These are phyloP conservation scores for Nilaparvata lugens DNA, from an alignment of 1,140 invertebrate genomes.

Conservation along the genomic window DNA sequence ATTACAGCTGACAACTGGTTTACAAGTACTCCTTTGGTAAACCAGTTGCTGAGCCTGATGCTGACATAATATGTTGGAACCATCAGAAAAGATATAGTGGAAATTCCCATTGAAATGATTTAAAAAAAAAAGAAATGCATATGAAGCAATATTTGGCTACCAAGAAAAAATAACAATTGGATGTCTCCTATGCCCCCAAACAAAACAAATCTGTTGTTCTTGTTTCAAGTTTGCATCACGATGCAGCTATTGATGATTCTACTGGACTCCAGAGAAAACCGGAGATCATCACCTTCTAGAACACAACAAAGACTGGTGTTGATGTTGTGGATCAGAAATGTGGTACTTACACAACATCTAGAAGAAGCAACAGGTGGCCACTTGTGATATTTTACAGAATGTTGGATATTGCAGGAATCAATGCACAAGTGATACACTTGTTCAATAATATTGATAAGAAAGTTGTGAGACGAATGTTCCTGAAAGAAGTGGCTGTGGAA, in stretches of 20 bases:
- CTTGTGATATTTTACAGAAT: neutral
- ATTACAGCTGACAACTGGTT: no score
- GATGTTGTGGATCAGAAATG: neutral
- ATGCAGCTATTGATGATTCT: neutral
- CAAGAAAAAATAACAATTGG: no score
- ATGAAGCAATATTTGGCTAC: no score
- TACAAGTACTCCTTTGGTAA: no score
- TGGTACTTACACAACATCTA: neutral
- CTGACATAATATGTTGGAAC: no score
- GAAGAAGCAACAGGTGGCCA: neutral
- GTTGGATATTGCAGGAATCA: neutral
- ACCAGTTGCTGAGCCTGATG: no score
- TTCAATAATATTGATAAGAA: no score
- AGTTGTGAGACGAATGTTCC: no score
- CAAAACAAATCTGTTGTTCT: neutral
- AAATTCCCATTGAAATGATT: no score
- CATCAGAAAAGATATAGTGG: no score
- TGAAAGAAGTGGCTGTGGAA: no score
- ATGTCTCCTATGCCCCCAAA: neutral
- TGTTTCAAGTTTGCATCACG: neutral
- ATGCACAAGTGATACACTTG: neutral
- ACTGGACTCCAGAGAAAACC: neutral
- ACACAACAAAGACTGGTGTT: neutral
- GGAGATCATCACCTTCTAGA: neutral
- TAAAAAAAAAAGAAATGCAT: no score